phyloP scores from a whole-genome alignment of 2,888 invertebrate species.

The Panzeria rudis region DNA sequence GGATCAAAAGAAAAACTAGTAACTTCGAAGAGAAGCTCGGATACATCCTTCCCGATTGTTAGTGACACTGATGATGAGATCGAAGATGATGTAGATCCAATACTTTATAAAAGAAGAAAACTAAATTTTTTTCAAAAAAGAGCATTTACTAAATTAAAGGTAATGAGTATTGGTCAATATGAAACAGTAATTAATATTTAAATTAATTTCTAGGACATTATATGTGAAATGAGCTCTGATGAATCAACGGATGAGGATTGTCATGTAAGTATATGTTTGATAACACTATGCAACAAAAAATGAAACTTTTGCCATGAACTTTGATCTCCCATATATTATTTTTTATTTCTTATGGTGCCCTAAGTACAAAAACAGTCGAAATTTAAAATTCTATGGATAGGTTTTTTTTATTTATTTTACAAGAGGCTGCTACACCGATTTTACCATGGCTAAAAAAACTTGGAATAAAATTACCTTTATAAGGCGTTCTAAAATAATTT shows the following conservation, averaged over 20 bases:
- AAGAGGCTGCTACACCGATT: too few relatives aligned
- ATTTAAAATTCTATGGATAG: too few relatives aligned
- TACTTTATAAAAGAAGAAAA: slow-evolving; percentile 26
- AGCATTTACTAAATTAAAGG: slow-evolving; percentile 16
- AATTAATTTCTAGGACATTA: background rate
- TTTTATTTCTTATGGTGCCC: too few relatives aligned
- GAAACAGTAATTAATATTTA: too few relatives aligned
- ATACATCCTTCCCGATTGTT: background rate
- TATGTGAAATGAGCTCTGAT: slow-evolving; percentile 12
- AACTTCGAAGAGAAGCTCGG: background rate
- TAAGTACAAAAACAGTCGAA: too few relatives aligned
- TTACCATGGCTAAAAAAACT: too few relatives aligned
- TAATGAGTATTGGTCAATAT: background rate
- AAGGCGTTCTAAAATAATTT: too few relatives aligned
- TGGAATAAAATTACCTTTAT: too few relatives aligned
- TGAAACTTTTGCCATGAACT: too few relatives aligned
- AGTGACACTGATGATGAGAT: slow-evolving; percentile 8
- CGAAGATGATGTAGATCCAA: slow-evolving; percentile 25
- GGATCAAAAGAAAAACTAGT: background rate
- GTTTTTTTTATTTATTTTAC: too few relatives aligned
- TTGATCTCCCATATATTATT: too few relatives aligned
- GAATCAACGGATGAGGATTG: slow-evolving; percentile 28
- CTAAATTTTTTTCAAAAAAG: background rate
- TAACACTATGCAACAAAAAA: too few relatives aligned
- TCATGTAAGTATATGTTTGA: slow-evolving; percentile 30